Base-by-base conservation (phyloP, 64 coral and sea anemone genomes). In the Astreopora myriophthalma region DNA sequence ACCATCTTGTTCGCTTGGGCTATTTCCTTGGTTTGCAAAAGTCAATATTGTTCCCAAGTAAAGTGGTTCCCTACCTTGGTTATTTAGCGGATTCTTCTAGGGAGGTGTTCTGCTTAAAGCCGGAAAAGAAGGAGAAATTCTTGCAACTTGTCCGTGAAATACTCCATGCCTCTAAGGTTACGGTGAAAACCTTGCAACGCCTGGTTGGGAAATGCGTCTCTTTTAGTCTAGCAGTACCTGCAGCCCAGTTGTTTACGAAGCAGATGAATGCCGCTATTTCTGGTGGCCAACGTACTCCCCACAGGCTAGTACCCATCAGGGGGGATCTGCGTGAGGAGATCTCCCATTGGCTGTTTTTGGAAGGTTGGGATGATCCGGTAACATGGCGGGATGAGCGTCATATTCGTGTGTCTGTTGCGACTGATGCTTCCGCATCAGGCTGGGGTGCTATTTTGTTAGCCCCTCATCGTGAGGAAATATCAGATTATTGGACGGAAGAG, bases 161-260 rank as follows among this genome's bases (percentile, higher is more conserved):
- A 29, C 55, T 87, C 24, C 34, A 72, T 12, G 5, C 11, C 26
- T 73, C 66, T 39, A 70, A 20, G 19, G 91, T 87, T 17, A 76
- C 73, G 5, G 70, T 93, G 12, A 93, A 93, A 58, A 93, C 83
- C 9, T 48, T 86, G 13, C 91, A 87, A 35, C 84, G 73, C n/a
- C 76, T 93, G 38, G 84, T 84, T 36, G 86, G 75, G 17, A 94
- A 94, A 42, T 94, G 92, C 65, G 69, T 83, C 42, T 94, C 86
- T 5, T 89, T 93, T 36, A 78, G 86, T 69, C 63, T 89, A 22
- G 92, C 79, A 24, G 86, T 94, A 14, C 86, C 92, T 38, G 92
- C n/a, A 14, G 66, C 85, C 24, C 42, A 39, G 12, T 63, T 94
- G 2, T 94, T 89, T 49, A 89, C 86, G 7, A 79, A 85, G 65